Conservation (phyloP, 2,113 vertebrate genomes). For the Myrmecobius fasciatus region DNA sequence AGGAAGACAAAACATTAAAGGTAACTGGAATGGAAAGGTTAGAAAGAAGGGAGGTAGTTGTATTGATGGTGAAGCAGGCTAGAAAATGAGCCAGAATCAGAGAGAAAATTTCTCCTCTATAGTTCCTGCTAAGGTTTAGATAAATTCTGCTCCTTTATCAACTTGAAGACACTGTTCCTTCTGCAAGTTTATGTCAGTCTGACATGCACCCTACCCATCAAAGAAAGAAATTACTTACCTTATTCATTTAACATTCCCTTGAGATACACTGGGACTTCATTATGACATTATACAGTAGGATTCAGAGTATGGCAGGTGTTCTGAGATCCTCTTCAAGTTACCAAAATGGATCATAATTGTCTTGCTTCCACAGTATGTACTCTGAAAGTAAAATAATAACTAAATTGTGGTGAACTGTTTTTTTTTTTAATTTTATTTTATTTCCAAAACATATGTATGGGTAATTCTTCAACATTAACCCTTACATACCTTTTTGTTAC, state of each 20-base stretch:
- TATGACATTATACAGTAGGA: background rate
- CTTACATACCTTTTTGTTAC: too few species aligned
- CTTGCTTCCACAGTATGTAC: background rate
- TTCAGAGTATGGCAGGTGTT: background rate
- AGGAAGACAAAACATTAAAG: background rate
- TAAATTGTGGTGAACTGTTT: too few species aligned
- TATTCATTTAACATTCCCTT: background rate
- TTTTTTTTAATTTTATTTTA: too few species aligned
- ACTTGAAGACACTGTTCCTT: background rate
- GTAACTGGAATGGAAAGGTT: background rate
- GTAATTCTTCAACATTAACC: too few species aligned
- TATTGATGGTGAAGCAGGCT: background rate
- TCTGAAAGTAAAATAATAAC: background rate
- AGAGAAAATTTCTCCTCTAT: background rate
- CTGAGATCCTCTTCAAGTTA: background rate
- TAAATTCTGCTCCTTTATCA: background rate
- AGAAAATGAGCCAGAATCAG: background rate
- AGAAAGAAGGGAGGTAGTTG: background rate
- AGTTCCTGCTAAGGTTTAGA: background rate
- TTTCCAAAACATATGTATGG: too few species aligned
- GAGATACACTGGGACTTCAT: background rate
- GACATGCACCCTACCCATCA: background rate
- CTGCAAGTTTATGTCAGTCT: background rate
- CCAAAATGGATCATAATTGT: background rate
- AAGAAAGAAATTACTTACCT: background rate